Evolutionary conservation across 2,113 vertebrate genomes (phyloP).

Genomic region (Vulpes ferrilata): DNA sequence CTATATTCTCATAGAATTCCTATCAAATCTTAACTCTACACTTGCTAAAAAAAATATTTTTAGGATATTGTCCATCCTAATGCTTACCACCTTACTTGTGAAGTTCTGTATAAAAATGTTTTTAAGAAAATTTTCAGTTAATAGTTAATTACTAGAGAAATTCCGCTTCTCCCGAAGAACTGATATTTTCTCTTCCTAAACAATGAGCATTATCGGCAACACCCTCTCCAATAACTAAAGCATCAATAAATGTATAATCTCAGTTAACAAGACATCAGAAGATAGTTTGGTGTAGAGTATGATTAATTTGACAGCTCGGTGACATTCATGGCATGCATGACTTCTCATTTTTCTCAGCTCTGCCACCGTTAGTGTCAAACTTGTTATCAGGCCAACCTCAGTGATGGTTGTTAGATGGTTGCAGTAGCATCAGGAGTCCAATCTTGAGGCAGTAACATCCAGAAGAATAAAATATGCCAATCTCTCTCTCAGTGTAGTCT

Average conservation of each 20-base stretch:
- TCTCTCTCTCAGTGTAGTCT: background rate
- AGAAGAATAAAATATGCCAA: background rate
- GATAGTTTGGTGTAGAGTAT: background rate
- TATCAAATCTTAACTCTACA: background rate
- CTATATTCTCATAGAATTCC: background rate
- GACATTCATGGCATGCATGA: background rate
- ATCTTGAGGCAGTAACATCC: background rate
- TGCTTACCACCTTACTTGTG: background rate
- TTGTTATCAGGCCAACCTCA: background rate
- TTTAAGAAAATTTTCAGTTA: background rate
- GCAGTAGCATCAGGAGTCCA: background rate
- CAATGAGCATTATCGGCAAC: background rate
- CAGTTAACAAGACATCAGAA: background rate
- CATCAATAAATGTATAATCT: background rate
- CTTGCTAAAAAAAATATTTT: conserved; percentile 6
- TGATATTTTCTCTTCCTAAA: background rate
- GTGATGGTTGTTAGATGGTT: background rate
- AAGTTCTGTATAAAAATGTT: background rate
- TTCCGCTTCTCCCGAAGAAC: background rate
- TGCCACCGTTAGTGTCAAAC: background rate
- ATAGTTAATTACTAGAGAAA: background rate
- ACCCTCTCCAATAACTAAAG: background rate
- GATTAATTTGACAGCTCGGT: background rate
- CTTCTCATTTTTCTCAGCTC: background rate
- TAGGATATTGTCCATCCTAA: background rate